Conservation (phyloP, 1,140 invertebrate genomes). For the Danaus plexippus region DNA sequence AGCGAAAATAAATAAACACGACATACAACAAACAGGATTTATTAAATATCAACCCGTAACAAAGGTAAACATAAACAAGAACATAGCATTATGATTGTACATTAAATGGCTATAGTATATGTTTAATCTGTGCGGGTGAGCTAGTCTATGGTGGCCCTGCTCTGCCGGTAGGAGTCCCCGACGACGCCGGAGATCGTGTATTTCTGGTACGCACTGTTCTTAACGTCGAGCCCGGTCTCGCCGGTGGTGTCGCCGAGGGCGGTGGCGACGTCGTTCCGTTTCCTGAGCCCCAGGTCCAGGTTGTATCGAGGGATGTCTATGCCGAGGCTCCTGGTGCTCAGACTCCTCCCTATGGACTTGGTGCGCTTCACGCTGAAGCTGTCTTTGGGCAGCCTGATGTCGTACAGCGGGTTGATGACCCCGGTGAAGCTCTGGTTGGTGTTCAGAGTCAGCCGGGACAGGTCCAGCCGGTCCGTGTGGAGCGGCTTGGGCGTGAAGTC, state of each 20-base stretch:
- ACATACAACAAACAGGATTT: no score
- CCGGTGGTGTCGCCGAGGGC: constrained; percentile 42
- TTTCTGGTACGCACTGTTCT: constrained; percentile 43
- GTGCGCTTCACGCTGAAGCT: constrained; percentile 54
- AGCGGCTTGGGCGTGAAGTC: constrained; percentile 36
- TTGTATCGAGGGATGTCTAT: constrained; percentile 49
- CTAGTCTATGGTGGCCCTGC: constrained; percentile 50
- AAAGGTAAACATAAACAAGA: no score
- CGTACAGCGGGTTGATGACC: constrained; percentile 56
- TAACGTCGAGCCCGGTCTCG: constrained; percentile 44
- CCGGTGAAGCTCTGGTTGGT: constrained; percentile 36
- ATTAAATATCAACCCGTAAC: no score
- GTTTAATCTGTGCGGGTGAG: not conserved
- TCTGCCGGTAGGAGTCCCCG: constrained; percentile 51
- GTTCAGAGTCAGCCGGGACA: constrained; percentile 23
- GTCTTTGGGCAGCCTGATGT: constrained; percentile 50
- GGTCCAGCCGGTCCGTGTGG: constrained; percentile 16
- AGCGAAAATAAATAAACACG: no score
- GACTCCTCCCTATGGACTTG: constrained; percentile 50
- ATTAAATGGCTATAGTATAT: no score
- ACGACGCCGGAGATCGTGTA: constrained; percentile 37
- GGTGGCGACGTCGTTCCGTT: constrained; percentile 54
- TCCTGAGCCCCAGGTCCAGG: constrained; percentile 38
- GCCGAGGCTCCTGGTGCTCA: constrained; percentile 38
- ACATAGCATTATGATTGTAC: no score